A percentile compares a stretch with the other conserved stretches of the same genome.
These are phyloP conservation scores for Phyto melanocephala DNA, from an alignment of 2,888 invertebrate species.

Conservation along the genomic window DNA sequence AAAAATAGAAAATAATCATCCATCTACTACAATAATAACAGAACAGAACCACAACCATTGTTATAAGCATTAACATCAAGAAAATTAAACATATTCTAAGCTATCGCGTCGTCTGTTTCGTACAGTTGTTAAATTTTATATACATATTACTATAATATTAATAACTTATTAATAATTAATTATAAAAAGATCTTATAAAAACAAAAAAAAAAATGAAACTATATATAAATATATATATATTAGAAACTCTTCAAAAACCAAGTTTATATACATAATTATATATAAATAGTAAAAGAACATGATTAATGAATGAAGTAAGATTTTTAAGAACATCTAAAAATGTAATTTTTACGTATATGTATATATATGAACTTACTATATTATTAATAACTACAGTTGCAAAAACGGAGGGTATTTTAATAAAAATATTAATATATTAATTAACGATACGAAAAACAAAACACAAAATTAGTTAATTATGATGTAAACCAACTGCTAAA, in stretches of 20 bases:
- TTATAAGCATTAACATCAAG: conserved; percentile 42
- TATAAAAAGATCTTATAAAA: conserved; percentile 68
- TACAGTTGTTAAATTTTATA: conserved; percentile 74
- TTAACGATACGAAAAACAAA: conserved; percentile 56
- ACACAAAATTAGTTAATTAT: conserved; percentile 66
- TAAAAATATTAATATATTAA: conserved; percentile 55
- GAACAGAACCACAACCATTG: conserved; percentile 38
- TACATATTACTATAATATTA: conserved; percentile 50
- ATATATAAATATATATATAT: conserved; percentile 42
- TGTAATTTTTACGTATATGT: conserved; percentile 19
- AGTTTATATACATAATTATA: conserved; percentile 66
- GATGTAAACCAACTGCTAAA: conserved; percentile 68
- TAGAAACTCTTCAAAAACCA: conserved; percentile 53
- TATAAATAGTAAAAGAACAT: conserved; percentile 67
- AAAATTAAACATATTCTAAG: conserved; percentile 71
- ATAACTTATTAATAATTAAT: conserved; percentile 57
- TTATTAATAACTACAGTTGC: conserved; percentile 56
- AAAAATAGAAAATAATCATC: conserved; percentile 40
- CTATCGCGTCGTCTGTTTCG: conserved; percentile 78
- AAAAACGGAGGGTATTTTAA: conserved; percentile 62
- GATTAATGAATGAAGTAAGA: conserved; percentile 42
- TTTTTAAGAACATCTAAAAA: conserved; percentile 61
- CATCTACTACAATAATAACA: conserved; percentile 35
- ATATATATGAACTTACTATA: conserved; percentile 51
- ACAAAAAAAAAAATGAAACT: conserved; percentile 68